phyloP scores from a whole-genome alignment of 1,140 invertebrate genomes.

The Zaprionus taronus region DNA sequence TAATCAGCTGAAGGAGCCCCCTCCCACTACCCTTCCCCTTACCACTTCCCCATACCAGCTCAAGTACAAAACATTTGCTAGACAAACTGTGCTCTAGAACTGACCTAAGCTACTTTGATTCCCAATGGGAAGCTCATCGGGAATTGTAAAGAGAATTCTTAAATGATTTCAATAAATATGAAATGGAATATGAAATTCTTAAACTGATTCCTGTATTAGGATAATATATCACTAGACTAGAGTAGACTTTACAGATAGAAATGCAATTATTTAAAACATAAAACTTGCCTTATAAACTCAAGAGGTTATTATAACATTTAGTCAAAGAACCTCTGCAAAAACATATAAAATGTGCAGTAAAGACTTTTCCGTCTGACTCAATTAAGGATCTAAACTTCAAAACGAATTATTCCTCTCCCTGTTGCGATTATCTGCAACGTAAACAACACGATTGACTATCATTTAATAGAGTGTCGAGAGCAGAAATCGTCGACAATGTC shows the following conservation, averaged over 20 bases:
- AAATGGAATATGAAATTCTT: neutral
- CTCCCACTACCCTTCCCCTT: neutral
- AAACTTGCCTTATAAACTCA: no score
- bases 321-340: neutral
- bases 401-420: neutral
- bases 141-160: neutral
- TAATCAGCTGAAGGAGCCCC: constrained; percentile 17
- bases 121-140: constrained; percentile 18
- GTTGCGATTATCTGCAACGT: neutral
- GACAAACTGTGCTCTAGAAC: constrained; percentile 22
- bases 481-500: constrained; percentile 28
- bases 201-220: no score
- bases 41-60: constrained; percentile 42
- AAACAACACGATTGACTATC: constrained; percentile 29
- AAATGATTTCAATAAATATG: neutral
- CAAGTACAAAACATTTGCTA: constrained; percentile 52
- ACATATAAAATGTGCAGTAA: neutral
- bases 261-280: no score
- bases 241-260: no score
- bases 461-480: constrained; percentile 37
- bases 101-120: constrained; percentile 63
- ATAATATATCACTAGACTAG: no score
- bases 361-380: neutral
- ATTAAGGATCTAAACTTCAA: neutral
- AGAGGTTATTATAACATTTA: no score